Evolutionary conservation across 2,888 invertebrate genomes (phyloP).

Genomic region (Syritta pipiens): DNA sequence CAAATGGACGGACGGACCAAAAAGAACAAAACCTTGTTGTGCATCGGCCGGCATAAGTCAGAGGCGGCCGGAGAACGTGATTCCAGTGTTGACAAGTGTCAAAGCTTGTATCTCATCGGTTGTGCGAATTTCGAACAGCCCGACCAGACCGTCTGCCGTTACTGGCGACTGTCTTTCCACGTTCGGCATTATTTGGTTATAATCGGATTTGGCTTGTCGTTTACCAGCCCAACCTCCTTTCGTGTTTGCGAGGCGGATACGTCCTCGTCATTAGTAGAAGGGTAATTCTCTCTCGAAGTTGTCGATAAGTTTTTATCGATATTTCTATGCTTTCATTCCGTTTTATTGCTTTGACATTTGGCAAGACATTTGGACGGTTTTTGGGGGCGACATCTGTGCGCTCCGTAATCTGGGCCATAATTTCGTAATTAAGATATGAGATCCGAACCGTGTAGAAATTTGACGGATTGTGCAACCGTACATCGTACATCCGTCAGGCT

Average conservation of each 20-base stretch:
- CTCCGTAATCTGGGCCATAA: constrained; percentile 38
- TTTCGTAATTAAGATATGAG: constrained; percentile 54
- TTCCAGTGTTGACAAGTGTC: constrained; percentile 51
- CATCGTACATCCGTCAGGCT: too few species aligned
- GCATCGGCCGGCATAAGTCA: not conserved
- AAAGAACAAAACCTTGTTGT: constrained; percentile 14
- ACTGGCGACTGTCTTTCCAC: constrained; percentile 14
- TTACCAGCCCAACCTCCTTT: constrained; percentile 46
- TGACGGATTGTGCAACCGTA: too few species aligned
- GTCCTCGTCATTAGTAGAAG: constrained; percentile 54
- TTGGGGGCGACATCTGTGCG: constrained; percentile 33
- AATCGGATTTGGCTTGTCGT: constrained; percentile 62
- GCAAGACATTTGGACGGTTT: constrained; percentile 41
- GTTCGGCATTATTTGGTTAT: constrained; percentile 40
- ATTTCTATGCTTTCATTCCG: constrained; percentile 25
- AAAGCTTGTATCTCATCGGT: constrained; percentile 42
- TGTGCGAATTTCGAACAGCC: constrained; percentile 34
- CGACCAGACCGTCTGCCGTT: not conserved
- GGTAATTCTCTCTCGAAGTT: constrained; percentile 39
- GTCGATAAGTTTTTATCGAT: constrained; percentile 60
- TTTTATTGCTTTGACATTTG: constrained; percentile 50
- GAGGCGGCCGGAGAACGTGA: constrained; percentile 17
- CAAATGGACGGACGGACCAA: constrained; percentile 17
- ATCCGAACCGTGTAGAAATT: not conserved
- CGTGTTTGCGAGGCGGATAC: constrained; percentile 31